Evolutionary conservation across 1,140 invertebrate species (phyloP).

Genomic region (Drosophila sucinea): DNA sequence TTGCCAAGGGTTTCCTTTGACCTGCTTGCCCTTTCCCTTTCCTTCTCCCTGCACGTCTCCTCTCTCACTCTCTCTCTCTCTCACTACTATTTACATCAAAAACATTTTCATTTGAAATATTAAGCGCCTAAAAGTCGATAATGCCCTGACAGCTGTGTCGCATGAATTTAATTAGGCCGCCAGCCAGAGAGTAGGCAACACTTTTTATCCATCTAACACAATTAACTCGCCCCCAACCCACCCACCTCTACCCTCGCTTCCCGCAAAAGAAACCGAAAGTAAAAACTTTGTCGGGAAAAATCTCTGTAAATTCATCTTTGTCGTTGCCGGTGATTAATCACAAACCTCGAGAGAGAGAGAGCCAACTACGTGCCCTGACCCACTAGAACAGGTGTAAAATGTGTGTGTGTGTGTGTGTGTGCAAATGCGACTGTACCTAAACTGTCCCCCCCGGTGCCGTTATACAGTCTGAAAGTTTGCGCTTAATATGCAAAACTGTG

Average conservation of each 20-base stretch:
- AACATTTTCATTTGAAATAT: constrained; percentile 78
- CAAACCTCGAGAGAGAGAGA: constrained; percentile 25
- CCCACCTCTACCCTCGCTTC: not conserved
- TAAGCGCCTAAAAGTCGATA: constrained; percentile 79
- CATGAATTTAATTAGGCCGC: constrained; percentile 77
- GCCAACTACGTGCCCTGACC: constrained; percentile 38
- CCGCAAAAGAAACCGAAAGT: constrained; percentile 40
- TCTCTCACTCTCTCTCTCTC: not conserved
- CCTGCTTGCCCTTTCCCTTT: constrained; percentile 7
- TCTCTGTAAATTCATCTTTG: constrained; percentile 81
- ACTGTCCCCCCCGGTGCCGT: constrained; percentile 69
- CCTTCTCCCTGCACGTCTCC: not conserved
- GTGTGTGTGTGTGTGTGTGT: constrained; percentile 36
- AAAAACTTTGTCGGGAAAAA: constrained; percentile 71
- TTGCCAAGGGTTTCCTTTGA: constrained; percentile 78
- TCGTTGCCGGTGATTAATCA: constrained; percentile 78
- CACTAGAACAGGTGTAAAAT: constrained; percentile 72
- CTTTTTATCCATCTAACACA: constrained; percentile 76
- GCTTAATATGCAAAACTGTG: constrained; percentile 76
- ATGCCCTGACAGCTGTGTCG: constrained; percentile 68
- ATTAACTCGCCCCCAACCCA: constrained; percentile 56
- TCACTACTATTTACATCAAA: constrained; percentile 60
- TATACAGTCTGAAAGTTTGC: constrained; percentile 67
- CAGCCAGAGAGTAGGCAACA: constrained; percentile 58
- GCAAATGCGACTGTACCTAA: constrained; percentile 38